Conservation (phyloP, 2,113 vertebrate species). For the Pogonocichla stellata region DNA sequence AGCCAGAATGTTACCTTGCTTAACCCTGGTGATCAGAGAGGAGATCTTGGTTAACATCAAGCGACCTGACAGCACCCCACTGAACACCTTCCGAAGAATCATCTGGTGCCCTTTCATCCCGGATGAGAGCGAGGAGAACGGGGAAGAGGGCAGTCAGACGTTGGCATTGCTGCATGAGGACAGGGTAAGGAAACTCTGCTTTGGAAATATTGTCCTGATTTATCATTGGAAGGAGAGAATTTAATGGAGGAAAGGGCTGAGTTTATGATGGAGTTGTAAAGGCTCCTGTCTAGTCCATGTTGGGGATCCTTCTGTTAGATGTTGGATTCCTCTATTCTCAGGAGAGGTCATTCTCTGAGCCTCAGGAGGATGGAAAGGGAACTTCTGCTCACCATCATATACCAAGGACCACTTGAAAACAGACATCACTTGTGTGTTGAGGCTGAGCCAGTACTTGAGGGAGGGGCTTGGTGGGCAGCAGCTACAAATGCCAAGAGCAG, state of each 20-base stretch:
- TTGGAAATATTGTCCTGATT: neutral
- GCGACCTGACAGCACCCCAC: constrained; percentile 80
- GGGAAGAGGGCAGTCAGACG: constrained; percentile 89
- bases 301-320: neutral
- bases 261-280: neutral
- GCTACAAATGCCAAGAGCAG: neutral
- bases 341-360: neutral
- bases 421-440: neutral
- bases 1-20: constrained; percentile 21
- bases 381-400: neutral
- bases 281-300: neutral
- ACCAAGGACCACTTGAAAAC: neutral
- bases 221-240: neutral
- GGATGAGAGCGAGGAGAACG: constrained; percentile 89
- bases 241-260: neutral
- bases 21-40: constrained; percentile 82
- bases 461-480: neutral
- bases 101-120: constrained; percentile 98
- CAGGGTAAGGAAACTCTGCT: constrained; percentile 72
- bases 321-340: neutral
- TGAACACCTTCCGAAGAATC: constrained; percentile 90
- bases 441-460: neutral
- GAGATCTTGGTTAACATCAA: constrained; percentile 89
- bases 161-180: constrained; percentile 92
- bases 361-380: neutral